phyloP scores from a whole-genome alignment of 2,888 invertebrate genomes.

The Lochmaea capreae region DNA sequence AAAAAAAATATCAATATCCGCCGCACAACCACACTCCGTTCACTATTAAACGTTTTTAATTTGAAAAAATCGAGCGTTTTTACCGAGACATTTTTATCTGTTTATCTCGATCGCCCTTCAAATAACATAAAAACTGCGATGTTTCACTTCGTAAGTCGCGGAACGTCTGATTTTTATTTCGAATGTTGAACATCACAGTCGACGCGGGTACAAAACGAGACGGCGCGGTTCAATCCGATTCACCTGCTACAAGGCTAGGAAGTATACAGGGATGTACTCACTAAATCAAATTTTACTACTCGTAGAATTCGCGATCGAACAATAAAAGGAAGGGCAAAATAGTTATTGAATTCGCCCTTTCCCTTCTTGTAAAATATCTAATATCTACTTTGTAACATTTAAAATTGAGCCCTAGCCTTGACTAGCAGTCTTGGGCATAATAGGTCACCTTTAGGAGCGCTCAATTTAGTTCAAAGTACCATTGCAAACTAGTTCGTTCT shows the following conservation, averaged over 20 bases:
- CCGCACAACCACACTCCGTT: background rate
- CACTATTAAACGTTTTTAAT: background rate
- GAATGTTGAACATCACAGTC: conserved; percentile 8
- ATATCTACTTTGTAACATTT: too few relatives aligned
- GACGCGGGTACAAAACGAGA: conserved; percentile 15
- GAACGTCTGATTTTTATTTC: conserved; percentile 59
- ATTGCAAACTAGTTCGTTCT: too few relatives aligned
- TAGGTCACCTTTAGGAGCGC: too few relatives aligned
- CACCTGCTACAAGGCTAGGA: conserved; percentile 64
- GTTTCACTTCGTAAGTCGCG: conserved; percentile 48
- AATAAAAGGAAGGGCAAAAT: too few relatives aligned
- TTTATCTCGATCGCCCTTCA: conserved; percentile 6
- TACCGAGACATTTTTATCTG: background rate
- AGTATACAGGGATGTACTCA: background rate
- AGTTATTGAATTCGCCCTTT: too few relatives aligned
- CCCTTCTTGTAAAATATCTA: too few relatives aligned
- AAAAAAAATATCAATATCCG: conserved; percentile 12
- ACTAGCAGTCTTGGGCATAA: too few relatives aligned
- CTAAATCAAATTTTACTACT: background rate
- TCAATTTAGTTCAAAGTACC: too few relatives aligned
- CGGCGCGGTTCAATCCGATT: conserved; percentile 61
- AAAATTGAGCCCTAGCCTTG: too few relatives aligned
- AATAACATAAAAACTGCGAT: conserved; percentile 1
- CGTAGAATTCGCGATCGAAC: too few relatives aligned
- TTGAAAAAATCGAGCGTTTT: background rate